Evolutionary conservation across 2,797 vertebrate species (phyloP).

Genomic region (Australoheros facetus): DNA sequence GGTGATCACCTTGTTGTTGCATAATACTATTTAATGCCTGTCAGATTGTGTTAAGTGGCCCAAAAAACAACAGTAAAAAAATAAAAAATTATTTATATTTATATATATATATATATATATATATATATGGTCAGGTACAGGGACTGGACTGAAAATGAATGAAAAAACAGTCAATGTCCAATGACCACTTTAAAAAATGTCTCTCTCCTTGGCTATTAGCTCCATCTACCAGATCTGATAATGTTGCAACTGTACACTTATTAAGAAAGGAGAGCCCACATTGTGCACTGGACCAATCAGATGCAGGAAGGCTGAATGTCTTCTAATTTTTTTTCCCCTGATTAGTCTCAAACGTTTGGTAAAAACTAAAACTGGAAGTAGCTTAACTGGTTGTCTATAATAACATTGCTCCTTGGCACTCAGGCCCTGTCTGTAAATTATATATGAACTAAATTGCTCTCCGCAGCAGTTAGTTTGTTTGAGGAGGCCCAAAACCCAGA

Average conservation of each 20-base stretch:
- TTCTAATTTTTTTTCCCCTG: no score
- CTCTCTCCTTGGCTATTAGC: neutral
- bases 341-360: neutral
- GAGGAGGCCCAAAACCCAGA: neutral
- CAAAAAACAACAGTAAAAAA: no score
- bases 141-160: no score
- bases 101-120: no score
- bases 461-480: neutral
- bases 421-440: neutral
- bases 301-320: no score
- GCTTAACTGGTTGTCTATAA: neutral
- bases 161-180: no score
- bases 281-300: neutral
- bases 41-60: no score
- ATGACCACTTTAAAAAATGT: neutral
- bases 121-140: no score
- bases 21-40: neutral
- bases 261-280: neutral
- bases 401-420: neutral
- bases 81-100: no score
- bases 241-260: neutral
- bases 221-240: neutral
- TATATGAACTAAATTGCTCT: neutral
- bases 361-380: neutral
- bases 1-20: accelerated